A percentile compares a stretch with the other conserved stretches of the same genome.
These are phyloP conservation scores for Drosophila bocqueti DNA, from an alignment of 1,140 invertebrate species.

Conservation along the genomic window DNA sequence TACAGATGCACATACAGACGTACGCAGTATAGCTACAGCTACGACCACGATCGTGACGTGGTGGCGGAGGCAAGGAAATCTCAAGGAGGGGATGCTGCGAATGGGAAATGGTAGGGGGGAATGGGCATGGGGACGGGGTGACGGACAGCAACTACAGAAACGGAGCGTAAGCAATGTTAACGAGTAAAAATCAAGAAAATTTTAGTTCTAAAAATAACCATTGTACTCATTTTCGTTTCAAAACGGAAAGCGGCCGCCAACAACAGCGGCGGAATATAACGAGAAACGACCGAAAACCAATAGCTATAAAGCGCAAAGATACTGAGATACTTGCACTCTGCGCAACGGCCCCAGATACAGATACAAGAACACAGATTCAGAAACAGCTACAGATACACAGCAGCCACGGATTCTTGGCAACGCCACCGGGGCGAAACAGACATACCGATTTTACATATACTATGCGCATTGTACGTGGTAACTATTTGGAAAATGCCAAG, in stretches of 20 bases:
- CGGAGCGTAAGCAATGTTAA: conserved; percentile 78
- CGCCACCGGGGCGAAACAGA: conserved; percentile 20
- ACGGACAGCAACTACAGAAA: conserved; percentile 57
- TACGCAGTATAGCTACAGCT: conserved; percentile 26
- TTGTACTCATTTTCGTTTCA: conserved; percentile 79
- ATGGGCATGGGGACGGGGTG: not conserved
- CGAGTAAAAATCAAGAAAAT: conserved; percentile 79
- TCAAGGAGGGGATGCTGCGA: conserved; percentile 15
- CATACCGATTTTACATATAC: conserved; percentile 30
- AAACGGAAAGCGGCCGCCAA: conserved; percentile 63
- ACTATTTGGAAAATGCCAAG: conserved; percentile 8
- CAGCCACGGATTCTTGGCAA: conserved; percentile 37
- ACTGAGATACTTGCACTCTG: conserved; percentile 52
- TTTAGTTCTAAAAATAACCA: conserved; percentile 80
- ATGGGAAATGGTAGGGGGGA: not conserved
- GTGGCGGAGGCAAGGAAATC: conserved; percentile 31
- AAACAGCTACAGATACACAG: conserved; percentile 3
- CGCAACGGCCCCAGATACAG: conserved; percentile 37
- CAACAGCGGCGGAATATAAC: conserved; percentile 46
- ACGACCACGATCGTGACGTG: conserved; percentile 60
- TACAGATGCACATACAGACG: conserved; percentile 36
- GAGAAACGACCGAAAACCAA: conserved; percentile 66
- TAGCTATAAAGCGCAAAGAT: conserved; percentile 76
- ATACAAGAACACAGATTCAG: conserved; percentile 15
- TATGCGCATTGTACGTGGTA: conserved; percentile 19